phyloP scores from a whole-genome alignment of 2,888 invertebrate species.

The Hetaerina titia region DNA sequence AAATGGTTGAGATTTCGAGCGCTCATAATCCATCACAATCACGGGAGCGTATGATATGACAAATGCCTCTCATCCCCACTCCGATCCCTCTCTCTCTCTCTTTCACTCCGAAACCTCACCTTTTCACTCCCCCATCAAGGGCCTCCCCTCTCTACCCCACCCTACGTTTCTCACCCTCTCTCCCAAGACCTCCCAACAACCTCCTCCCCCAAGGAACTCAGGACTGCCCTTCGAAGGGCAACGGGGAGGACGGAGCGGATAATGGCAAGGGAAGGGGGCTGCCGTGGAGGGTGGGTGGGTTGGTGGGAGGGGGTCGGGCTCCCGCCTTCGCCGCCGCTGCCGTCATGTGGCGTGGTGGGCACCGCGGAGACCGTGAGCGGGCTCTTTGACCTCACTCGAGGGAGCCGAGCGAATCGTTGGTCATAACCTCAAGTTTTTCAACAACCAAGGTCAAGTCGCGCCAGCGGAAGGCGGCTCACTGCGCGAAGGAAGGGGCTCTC shows the following conservation, averaged over 20 bases:
- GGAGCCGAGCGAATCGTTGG: conserved; percentile 39
- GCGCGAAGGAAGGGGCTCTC: background rate
- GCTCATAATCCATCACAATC: conserved; percentile 44
- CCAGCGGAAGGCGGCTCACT: background rate
- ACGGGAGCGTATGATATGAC: background rate
- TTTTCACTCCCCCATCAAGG: background rate
- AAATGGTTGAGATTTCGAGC: background rate
- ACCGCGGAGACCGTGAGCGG: conserved; percentile 24
- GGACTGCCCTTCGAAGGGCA: conserved; percentile 30
- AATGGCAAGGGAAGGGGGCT: background rate
- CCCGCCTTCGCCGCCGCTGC: background rate
- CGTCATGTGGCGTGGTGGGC: background rate
- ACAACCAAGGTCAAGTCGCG: conserved; percentile 30
- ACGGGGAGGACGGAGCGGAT: background rate
- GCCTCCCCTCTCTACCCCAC: background rate
- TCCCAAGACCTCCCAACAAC: background rate
- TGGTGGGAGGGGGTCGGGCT: background rate
- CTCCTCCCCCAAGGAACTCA: background rate
- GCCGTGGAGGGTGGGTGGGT: background rate
- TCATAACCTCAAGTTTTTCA: conserved; percentile 58
- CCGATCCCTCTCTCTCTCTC: background rate
- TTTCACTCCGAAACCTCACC: background rate
- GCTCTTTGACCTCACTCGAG: conserved; percentile 52
- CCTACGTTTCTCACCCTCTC: background rate
- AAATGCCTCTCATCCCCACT: background rate